Evolutionary conservation across 2,888 invertebrate genomes (phyloP), one percentile per base, ranked within the genome.

Genomic region (Brenthis daphne): DNA sequence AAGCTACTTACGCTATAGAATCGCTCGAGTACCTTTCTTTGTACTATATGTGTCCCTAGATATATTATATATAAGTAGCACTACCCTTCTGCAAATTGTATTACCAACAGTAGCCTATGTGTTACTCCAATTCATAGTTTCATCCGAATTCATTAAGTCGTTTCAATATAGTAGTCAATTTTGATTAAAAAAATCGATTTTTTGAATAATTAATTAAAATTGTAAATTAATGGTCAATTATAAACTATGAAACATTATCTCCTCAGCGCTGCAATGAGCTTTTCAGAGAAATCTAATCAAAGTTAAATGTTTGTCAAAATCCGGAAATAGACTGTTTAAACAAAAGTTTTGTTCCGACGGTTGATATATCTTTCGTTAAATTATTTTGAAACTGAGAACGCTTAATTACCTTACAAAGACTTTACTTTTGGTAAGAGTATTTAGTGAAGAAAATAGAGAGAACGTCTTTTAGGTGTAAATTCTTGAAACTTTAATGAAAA

Each of bases 341-440:
- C 24, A 58, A 24, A 48, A 58, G 5, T 58, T 58, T 48, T 24
- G 14, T 24, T 48, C 14, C 20, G 24, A 29, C 47, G 2, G 58
- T 24, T 47, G 24, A 48, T 24, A 48, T 58, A 6, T 47, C 14
- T 48, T 48, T 47, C 14, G 24, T 48, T 47, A 14, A 58, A 58
- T 58, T 47, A 58, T 58, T 13, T 58, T n/a, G 14, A 47, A 24
- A 58, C 14, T 48, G n/a, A 48, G n/a, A 48, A n/a, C 58, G 29
- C n/a, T 58, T 58, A 60, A 48, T 48, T 14, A 60, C 48, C 58
- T 48, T 58, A 48, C 29, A 58, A 58, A 58, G 47, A 47, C 57
- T 58, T 57, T 24, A 47, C 57, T 58, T 58, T 24, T 8, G 47
- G 58, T 60, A 60, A 48, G 48, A 60, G 24, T 60, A 60, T 48